Percentiles rank a stretch among this genome's conserved stretches.
Evolutionary conservation across 2,888 invertebrate genomes (phyloP).

Genomic region (Pherbina coryleti): DNA sequence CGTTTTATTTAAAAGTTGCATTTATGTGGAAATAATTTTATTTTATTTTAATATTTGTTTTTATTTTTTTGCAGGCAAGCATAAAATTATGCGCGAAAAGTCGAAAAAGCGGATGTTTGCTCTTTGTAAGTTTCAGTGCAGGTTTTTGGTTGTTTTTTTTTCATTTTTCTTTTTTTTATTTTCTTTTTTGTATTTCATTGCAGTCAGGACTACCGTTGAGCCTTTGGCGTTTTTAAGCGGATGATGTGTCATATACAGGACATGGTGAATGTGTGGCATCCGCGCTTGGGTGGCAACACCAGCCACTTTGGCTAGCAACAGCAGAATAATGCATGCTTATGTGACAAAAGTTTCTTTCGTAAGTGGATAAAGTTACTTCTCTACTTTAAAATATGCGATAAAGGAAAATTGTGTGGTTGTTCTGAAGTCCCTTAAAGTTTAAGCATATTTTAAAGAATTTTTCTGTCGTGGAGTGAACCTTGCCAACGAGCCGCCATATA

Average conservation of each 20-base stretch:
- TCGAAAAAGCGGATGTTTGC: background rate
- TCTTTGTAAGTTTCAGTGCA: background rate
- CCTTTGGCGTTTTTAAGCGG: background rate
- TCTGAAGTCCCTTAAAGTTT: too few species aligned
- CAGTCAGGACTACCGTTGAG: background rate
- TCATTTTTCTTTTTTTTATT: background rate
- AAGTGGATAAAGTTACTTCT: too few species aligned
- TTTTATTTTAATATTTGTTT: slow-evolving; percentile 2
- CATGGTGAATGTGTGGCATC: too few species aligned
- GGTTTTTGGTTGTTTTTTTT: background rate
- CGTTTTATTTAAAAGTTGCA: slow-evolving; percentile 7
- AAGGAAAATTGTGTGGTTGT: too few species aligned
- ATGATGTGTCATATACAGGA: background rate
- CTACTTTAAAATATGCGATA: too few species aligned
- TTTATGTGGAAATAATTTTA: slow-evolving; percentile 10
- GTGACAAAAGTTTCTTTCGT: too few species aligned
- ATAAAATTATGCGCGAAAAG: background rate
- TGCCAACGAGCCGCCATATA: too few species aligned
- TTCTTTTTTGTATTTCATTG: background rate
- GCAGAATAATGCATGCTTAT: background rate
- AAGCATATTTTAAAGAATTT: too few species aligned
- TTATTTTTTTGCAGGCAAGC: background rate
- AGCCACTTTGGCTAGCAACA: too few species aligned
- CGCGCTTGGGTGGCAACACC: too few species aligned
- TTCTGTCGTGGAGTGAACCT: too few species aligned